These are phyloP conservation scores for Andrena chrysosceles DNA, from an alignment of 2,888 invertebrate genomes.

Conservation along the genomic window DNA sequence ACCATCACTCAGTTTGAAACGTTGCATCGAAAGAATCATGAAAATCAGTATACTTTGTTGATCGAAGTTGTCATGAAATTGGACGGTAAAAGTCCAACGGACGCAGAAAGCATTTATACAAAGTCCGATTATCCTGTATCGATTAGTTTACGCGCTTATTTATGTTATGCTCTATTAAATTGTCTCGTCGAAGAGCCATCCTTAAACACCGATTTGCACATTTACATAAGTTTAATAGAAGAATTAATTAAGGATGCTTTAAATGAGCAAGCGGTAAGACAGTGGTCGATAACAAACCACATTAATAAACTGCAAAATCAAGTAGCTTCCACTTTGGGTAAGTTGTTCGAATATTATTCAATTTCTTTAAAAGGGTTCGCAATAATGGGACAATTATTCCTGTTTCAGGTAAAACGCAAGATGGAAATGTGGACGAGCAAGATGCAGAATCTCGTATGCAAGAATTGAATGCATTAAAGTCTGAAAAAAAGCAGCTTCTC, in stretches of 20 bases:
- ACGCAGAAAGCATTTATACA: conserved; percentile 72
- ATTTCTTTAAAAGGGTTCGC: conserved; percentile 2
- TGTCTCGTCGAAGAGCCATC: conserved; percentile 68
- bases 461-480: conserved; percentile 71
- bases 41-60: conserved; percentile 58
- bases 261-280: conserved; percentile 70
- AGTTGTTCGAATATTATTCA: conserved; percentile 4
- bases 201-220: conserved; percentile 48
- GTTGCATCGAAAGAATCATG: conserved; percentile 48
- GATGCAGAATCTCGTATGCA: conserved; percentile 60
- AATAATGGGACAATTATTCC: neutral
- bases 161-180: conserved; percentile 76
- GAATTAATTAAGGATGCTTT: conserved; percentile 73
- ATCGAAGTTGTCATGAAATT: conserved; percentile 71
- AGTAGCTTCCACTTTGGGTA: conserved; percentile 69
- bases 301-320: conserved; percentile 74
- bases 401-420: conserved; percentile 39
- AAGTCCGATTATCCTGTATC: conserved; percentile 59
- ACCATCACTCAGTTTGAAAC: conserved; percentile 74
- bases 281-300: conserved; percentile 71
- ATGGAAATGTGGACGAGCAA: conserved; percentile 46
- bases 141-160: conserved; percentile 79
- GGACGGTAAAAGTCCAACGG: conserved; percentile 66
- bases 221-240: conserved; percentile 64
- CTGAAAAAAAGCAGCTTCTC: conserved; percentile 72